Evolutionary conservation across 2,797 vertebrate genomes (phyloP).

Genomic region (Platyrinchus mystaceus): DNA sequence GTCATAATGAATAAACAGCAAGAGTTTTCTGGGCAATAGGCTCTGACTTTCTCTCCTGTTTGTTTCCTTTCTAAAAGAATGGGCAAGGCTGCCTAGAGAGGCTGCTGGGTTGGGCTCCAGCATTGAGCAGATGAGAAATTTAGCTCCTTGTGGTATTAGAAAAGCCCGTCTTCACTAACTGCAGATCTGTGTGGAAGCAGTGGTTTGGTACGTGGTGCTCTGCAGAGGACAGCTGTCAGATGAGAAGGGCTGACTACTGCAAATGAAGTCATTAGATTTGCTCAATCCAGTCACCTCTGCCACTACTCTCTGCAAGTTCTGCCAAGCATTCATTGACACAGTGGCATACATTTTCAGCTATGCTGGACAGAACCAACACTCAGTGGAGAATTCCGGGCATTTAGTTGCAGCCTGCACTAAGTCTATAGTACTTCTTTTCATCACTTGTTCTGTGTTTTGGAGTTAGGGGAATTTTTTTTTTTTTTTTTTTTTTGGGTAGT

Average conservation of each 20-base stretch:
- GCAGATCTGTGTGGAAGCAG: not conserved
- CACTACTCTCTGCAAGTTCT: not conserved
- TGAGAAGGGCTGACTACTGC: not conserved
- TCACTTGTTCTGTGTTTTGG: not conserved
- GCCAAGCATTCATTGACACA: not conserved
- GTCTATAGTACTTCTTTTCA: not conserved
- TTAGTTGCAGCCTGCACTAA: not conserved
- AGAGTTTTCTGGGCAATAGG: not conserved
- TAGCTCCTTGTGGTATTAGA: not conserved
- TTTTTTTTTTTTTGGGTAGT: not conserved
- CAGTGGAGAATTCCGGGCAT: not conserved
- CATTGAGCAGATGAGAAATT: not conserved
- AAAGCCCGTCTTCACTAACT: not conserved
- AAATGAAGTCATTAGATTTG: conserved; percentile 1
- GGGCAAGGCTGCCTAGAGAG: not conserved
- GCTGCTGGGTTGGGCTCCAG: not conserved
- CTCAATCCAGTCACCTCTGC: not conserved
- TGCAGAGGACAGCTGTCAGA: conserved; percentile 4
- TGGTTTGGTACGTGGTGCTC: not conserved
- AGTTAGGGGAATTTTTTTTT: not conserved
- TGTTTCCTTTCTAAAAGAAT: not conserved
- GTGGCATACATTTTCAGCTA: not conserved
- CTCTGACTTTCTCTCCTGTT: not conserved
- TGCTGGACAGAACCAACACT: not conserved
- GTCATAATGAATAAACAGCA: not conserved